Conservation (phyloP, 1,140 invertebrate genomes). For the Cardiocondyla obscurior region DNA sequence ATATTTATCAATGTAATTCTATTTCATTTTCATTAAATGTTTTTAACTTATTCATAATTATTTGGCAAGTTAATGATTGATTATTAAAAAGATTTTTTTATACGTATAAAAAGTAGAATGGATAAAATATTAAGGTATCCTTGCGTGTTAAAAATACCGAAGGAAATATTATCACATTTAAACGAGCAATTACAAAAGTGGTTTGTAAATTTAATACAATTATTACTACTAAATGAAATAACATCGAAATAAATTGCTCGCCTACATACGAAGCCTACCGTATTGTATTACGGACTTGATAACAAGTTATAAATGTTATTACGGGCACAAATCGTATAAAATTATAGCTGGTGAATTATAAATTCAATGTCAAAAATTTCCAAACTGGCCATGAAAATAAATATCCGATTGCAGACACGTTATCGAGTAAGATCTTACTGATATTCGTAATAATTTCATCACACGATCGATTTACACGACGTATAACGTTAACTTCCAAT, state of each 20-base stretch:
- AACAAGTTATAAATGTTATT: background rate
- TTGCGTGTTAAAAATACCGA: background rate
- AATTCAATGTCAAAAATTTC: conserved; percentile 1
- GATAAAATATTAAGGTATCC: background rate
- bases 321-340: too few species aligned
- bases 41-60: background rate
- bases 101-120: background rate
- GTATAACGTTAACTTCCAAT: background rate
- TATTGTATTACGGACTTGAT: background rate
- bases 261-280: too few species aligned
- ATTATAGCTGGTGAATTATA: background rate
- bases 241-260: background rate
- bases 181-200: background rate
- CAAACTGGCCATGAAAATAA: background rate
- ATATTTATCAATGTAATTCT: background rate
- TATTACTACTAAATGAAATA: background rate
- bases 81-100: background rate
- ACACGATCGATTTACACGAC: too few species aligned
- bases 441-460: background rate
- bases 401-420: background rate
- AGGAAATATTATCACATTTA: background rate
- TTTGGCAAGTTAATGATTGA: too few species aligned
- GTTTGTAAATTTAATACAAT: background rate
- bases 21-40: background rate
- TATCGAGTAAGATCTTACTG: background rate